Evolutionary conservation across 2,888 invertebrate genomes (phyloP).

Genomic region (Luperina testacea): DNA sequence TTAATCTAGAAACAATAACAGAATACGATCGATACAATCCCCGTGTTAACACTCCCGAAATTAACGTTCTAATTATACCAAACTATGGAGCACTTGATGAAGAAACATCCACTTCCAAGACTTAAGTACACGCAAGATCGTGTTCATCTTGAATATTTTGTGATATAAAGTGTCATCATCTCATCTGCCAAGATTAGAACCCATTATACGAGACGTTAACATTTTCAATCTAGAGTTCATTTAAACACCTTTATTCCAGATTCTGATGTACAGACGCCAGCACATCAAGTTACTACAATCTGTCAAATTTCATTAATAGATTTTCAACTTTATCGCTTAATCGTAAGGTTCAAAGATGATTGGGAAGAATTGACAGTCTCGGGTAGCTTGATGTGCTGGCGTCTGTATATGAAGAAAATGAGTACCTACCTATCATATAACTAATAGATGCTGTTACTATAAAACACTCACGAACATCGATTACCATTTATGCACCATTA

Average conservation of each 20-base stretch:
- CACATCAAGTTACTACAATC: too few relatives aligned
- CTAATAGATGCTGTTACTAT: not conserved
- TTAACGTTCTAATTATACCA: conserved; percentile 7
- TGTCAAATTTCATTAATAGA: too few relatives aligned
- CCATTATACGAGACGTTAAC: conserved; percentile 18
- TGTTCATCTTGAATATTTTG: conserved; percentile 23
- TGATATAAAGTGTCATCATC: conserved; percentile 39
- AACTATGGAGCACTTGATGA: conserved; percentile 20
- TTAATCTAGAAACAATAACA: conserved; percentile 11
- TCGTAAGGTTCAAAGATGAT: too few relatives aligned
- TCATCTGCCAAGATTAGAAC: conserved; percentile 28
- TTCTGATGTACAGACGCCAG: not conserved
- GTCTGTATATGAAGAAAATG: conserved; percentile 1
- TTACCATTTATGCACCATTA: not conserved
- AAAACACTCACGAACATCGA: conserved; percentile 6
- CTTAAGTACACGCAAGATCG: not conserved
- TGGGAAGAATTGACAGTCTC: too few relatives aligned
- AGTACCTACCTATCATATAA: not conserved
- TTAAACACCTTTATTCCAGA: not conserved
- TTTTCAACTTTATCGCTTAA: too few relatives aligned
- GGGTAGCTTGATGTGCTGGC: too few relatives aligned
- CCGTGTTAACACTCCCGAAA: conserved; percentile 10
- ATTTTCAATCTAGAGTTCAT: conserved; percentile 33
- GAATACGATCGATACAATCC: conserved; percentile 9
- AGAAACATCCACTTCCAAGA: conserved; percentile 24